phyloP scores from a whole-genome alignment of 2,888 invertebrate genomes.

The Argynnis bischoffii region DNA sequence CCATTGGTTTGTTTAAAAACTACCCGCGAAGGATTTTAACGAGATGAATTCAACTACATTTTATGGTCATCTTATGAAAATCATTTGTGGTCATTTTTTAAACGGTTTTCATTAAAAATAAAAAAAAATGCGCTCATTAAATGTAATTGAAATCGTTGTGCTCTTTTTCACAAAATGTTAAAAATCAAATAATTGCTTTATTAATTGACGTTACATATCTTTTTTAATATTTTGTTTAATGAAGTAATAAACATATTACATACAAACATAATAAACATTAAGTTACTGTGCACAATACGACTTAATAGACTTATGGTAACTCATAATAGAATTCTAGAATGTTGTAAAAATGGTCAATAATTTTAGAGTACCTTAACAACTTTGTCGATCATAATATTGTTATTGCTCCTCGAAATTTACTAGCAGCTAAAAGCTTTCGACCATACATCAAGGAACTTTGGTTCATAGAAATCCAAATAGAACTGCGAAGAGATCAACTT shows the following conservation, averaged over 20 bases:
- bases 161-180: neutral
- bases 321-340: neutral
- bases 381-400: conserved; percentile 64
- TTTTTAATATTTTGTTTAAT: too few relatives aligned
- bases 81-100: conserved; percentile 70
- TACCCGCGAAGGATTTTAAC: conserved; percentile 76
- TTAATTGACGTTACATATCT: too few relatives aligned
- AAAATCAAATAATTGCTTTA: neutral
- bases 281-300: too few relatives aligned
- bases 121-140: conserved; percentile 67
- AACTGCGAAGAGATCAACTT: conserved; percentile 38
- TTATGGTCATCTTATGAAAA: conserved; percentile 75
- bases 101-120: conserved; percentile 64
- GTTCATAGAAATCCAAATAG: conserved; percentile 71
- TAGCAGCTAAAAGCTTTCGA: conserved; percentile 67
- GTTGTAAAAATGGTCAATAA: conserved; percentile 10
- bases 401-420: conserved; percentile 64
- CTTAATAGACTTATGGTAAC: neutral
- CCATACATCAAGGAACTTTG: conserved; percentile 77
- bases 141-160: conserved; percentile 51
- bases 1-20: conserved; percentile 60
- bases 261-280: too few relatives aligned
- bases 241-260: too few relatives aligned
- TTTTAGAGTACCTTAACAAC: conserved; percentile 12
- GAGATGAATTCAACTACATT: conserved; percentile 69